A percentile compares a stretch with the other conserved stretches of the same genome.
Evolutionary conservation across 2,113 vertebrate species (phyloP).

Genomic region (Hirundichthys speculiger): DNA sequence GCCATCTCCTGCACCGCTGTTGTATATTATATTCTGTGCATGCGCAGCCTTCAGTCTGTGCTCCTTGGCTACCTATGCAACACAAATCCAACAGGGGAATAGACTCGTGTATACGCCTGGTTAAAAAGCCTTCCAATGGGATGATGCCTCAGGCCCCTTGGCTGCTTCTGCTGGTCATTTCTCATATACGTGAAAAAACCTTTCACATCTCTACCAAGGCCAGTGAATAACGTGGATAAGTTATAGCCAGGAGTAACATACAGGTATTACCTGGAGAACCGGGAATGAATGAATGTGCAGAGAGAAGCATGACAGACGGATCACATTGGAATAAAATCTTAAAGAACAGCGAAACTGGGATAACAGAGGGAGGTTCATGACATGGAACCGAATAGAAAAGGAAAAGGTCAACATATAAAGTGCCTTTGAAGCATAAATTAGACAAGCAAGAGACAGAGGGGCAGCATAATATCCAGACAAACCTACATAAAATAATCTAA

Average conservation of each 20-base stretch:
- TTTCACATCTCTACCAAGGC: slow-evolving; percentile 47
- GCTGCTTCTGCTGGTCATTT: slow-evolving; percentile 50
- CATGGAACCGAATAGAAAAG: neutral
- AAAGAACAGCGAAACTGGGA: slow-evolving; percentile 10
- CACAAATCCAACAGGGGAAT: slow-evolving; percentile 42
- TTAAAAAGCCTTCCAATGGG: slow-evolving; percentile 60
- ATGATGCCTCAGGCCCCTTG: slow-evolving; percentile 48
- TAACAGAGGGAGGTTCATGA: neutral
- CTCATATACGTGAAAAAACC: slow-evolving; percentile 56
- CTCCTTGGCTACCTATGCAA: slow-evolving; percentile 40
- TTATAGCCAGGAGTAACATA: slow-evolving; percentile 39
- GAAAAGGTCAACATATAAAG: slow-evolving; percentile 19
- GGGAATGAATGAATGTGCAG: slow-evolving; percentile 32
- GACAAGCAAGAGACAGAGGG: neutral
- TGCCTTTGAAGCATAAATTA: slow-evolving; percentile 16
- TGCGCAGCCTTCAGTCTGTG: slow-evolving; percentile 13
- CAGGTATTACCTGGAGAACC: slow-evolving; percentile 21
- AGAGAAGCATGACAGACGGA: slow-evolving; percentile 32
- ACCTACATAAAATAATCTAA: neutral
- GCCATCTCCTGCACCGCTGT: slow-evolving; percentile 1
- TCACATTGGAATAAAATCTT: slow-evolving; percentile 32
- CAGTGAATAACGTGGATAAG: slow-evolving; percentile 54
- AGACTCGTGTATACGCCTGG: slow-evolving; percentile 34
- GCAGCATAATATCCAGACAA: slow-evolving; percentile 16
- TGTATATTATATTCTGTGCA: slow-evolving; percentile 11